Percentiles rank a stretch among this genome's conserved stretches.
Conservation (phyloP, 1,140 invertebrate genomes). For the Phocides pigmalion region DNA sequence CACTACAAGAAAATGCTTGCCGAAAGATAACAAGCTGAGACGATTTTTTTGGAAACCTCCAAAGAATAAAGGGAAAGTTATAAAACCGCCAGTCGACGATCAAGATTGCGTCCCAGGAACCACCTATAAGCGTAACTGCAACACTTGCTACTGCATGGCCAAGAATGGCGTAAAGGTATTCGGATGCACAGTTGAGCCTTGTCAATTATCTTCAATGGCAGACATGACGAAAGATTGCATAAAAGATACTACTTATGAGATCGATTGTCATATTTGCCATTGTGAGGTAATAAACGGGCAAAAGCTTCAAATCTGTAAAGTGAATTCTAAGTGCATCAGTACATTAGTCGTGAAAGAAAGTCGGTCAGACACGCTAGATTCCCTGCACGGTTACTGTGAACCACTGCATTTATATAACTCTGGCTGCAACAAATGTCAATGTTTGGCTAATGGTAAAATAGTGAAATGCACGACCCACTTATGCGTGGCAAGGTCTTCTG, state of each 20-base stretch:
- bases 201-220: conserved; percentile 17
- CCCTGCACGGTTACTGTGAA: conserved; percentile 58
- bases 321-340: conserved; percentile 40
- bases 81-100: conserved; percentile 40
- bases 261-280: conserved; percentile 54
- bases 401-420: conserved; percentile 56
- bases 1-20: conserved; percentile 50
- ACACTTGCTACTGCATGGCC: conserved; percentile 52
- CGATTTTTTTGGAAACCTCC: not conserved
- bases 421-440: conserved; percentile 60
- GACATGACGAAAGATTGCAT: conserved; percentile 49
- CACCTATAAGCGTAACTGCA: conserved; percentile 53
- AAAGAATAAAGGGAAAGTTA: conserved; percentile 5
- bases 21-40: conserved; percentile 17
- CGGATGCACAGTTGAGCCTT: conserved; percentile 47
- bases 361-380: conserved; percentile 6
- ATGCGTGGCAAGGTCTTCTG: conserved; percentile 38
- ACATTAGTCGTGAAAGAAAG: conserved; percentile 14
- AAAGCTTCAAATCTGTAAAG: conserved; percentile 48
- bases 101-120: conserved; percentile 49
- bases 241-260: conserved; percentile 46
- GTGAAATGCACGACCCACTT: conserved; percentile 49
- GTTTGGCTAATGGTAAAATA: conserved; percentile 57
- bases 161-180: conserved; percentile 44
- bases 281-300: conserved; percentile 42